Base-by-base conservation (phyloP, 2,797 vertebrate genomes). In the Enteromius afrohamiltoni region DNA sequence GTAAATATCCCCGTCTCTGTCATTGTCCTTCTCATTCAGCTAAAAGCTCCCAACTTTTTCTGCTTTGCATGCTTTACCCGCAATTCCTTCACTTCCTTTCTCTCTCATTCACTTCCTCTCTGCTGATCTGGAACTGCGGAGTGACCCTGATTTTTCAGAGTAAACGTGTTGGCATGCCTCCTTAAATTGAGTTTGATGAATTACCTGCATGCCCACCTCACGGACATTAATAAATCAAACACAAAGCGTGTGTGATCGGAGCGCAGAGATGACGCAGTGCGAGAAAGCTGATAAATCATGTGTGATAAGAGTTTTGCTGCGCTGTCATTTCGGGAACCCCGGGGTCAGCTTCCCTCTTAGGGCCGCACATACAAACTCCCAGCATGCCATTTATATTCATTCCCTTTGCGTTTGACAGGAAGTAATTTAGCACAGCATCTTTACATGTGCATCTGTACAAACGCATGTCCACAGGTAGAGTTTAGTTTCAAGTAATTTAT, bases 181-280 rank as follows among this genome's bases (percentile, higher is more conserved):
- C 91, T 86, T 91, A 94, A 93, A 94, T 93, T 90, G 92, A 94
- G 89, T 88, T 88, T 94, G 93, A 95, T 94, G 74, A 94, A 94
- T 93, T 90, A 88, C 91, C 92, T 81, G 42, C 89, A 92, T 92
- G 90, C 90, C 88, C 89, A 83, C 86, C 91, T 83, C 90, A 92
- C 90, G 91, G 89, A 89, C 90, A 73, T 92, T 94, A 86, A 94
- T 95, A 93, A 94, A 94, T 95, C 93, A 94, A 91, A 87, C 86
- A 84, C 89, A 91, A 88, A 87, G 85, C 87, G 87, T 85, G 87
- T 92, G 90, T 93, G 91, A 91, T 91, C 92, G 88, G 84, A 92
- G 91, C 86, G 67, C 84, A 83, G 82, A 85, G 89, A 88, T 87
- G 90, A 89, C 90, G 87, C 86, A 76, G 85, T 82, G 83, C 86